Conservation (phyloP, 1,140 invertebrate genomes). For the Tyrophagus putrescentiae region DNA sequence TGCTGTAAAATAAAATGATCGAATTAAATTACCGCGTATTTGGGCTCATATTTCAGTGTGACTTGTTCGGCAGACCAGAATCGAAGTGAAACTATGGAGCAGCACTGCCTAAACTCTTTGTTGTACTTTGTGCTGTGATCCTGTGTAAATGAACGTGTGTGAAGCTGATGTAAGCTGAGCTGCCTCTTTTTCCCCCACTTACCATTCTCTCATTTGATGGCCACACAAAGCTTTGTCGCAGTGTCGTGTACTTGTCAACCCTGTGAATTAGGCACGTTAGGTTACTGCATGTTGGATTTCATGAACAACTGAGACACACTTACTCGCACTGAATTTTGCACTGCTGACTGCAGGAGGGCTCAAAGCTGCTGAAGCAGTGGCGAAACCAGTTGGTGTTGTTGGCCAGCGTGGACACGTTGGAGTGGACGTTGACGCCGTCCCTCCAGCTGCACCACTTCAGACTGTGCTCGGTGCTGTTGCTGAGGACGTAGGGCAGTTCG, state of each 20-base stretch:
- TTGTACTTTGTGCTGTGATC: conserved; percentile 2
- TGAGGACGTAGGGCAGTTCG: conserved; percentile 20
- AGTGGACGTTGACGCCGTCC: neutral
- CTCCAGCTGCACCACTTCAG: conserved; percentile 19
- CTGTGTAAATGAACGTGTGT: neutral
- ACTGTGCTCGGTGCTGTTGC: neutral
- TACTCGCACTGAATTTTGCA: conserved; percentile 19
- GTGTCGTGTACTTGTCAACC: neutral
- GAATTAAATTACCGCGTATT: conserved; percentile 24
- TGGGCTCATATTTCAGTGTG: conserved; percentile 25
- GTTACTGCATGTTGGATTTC: neutral
- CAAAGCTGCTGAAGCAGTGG: conserved; percentile 12
- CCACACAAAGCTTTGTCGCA: conserved; percentile 10
- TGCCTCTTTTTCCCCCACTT: neutral
- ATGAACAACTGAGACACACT: conserved; percentile 6
- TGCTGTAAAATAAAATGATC: neutral
- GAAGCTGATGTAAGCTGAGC: neutral
- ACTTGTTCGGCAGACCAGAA: conserved; percentile 25
- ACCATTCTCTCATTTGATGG: conserved; percentile 17
- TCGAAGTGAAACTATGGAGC: conserved; percentile 14
- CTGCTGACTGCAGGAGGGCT: neutral
- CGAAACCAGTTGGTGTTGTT: conserved; percentile 13
- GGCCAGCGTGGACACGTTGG: neutral
- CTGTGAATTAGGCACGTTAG: neutral
- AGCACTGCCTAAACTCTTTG: conserved; percentile 13